A percentile compares a stretch with the other conserved stretches of the same genome.
Evolutionary conservation across 2,888 invertebrate genomes (phyloP).

Genomic region (Hermodice carunculata): DNA sequence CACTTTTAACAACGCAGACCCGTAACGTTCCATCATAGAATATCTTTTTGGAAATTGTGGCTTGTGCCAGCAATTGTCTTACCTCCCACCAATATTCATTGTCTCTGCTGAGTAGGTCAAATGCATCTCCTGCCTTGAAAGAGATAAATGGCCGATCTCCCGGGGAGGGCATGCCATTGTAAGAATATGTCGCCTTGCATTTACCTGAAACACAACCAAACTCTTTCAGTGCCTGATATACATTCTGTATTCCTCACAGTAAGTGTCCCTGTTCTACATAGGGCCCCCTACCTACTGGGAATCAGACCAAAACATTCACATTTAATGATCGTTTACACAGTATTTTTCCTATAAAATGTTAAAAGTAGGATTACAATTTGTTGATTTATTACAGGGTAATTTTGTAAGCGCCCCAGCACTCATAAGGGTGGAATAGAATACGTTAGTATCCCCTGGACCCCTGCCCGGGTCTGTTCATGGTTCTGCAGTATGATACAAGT

Average conservation of each 20-base stretch:
- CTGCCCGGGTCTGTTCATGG: too few species aligned
- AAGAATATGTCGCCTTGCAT: slow-evolving; percentile 33
- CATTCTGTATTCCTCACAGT: background rate
- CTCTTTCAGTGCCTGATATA: background rate
- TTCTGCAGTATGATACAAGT: too few species aligned
- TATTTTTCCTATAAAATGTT: too few species aligned
- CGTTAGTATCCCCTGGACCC: too few species aligned
- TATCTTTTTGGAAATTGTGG: too few species aligned
- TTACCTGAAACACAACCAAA: slow-evolving; percentile 8
- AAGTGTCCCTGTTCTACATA: too few species aligned
- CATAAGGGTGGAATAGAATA: too few species aligned
- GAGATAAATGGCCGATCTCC: slow-evolving; percentile 43
- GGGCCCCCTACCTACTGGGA: background rate
- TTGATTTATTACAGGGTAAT: too few species aligned
- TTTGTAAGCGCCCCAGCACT: too few species aligned
- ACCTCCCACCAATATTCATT: slow-evolving; percentile 68
- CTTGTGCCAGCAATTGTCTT: slow-evolving; percentile 26
- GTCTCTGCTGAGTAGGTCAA: slow-evolving; percentile 60
- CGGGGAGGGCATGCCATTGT: slow-evolving; percentile 46
- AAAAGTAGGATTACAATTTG: too few species aligned
- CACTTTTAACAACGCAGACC: too few species aligned
- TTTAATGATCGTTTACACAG: background rate
- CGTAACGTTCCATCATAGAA: too few species aligned
- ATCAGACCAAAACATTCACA: background rate
- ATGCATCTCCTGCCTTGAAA: slow-evolving; percentile 59